These are phyloP conservation scores for Tribolium madens DNA, from an alignment of 1,140 invertebrate species.

Conservation along the genomic window DNA sequence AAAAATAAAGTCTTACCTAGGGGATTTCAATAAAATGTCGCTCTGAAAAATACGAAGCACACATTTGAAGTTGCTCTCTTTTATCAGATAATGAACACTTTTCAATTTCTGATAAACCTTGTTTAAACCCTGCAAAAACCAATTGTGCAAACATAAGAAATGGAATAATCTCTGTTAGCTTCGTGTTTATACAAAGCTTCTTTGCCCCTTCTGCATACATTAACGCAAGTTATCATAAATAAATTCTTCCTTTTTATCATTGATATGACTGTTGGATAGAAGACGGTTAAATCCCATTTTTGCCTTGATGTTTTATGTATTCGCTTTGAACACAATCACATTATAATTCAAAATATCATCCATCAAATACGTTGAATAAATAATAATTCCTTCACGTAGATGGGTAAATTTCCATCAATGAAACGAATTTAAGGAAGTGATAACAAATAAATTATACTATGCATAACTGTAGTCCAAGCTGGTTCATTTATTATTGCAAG, in stretches of 20 bases:
- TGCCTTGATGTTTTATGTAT: background rate
- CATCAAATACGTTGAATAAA: constrained; percentile 24
- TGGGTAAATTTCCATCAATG: background rate
- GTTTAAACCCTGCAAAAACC: background rate
- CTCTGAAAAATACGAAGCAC: constrained; percentile 1
- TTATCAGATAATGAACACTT: background rate
- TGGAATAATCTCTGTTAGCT: background rate
- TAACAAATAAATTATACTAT: constrained; percentile 21
- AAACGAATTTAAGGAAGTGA: constrained; percentile 5
- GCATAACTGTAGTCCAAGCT: background rate
- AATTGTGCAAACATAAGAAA: background rate
- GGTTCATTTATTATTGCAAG: constrained; percentile 1
- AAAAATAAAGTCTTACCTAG: constrained; percentile 10
- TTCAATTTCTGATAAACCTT: background rate
- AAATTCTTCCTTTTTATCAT: background rate
- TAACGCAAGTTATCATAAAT: background rate
- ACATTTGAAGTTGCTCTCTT: constrained; percentile 6
- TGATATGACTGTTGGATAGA: background rate
- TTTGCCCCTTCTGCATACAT: background rate
- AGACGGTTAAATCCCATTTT: constrained; percentile 2
- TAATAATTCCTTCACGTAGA: constrained; percentile 21
- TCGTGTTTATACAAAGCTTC: background rate
- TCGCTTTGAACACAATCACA: constrained; percentile 5
- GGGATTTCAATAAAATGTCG: constrained; percentile 13
- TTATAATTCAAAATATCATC: constrained; percentile 13